Percentiles rank a stretch among this genome's conserved stretches.
These are phyloP conservation scores for Adoxophyes honmai DNA, from an alignment of 1,140 invertebrate genomes.

Conservation along the genomic window DNA sequence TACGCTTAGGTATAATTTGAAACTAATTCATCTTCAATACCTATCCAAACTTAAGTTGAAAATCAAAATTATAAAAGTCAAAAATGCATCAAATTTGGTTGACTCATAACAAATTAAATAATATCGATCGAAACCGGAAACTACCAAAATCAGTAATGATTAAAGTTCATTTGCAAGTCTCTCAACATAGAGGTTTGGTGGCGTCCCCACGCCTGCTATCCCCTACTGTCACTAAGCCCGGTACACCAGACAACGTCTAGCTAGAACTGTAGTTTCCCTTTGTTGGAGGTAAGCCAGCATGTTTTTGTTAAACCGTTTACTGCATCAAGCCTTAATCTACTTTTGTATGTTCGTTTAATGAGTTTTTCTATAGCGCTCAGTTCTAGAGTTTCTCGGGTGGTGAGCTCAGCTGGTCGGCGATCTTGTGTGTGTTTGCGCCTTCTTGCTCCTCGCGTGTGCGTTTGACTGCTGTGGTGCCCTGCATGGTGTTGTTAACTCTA, in stretches of 20 bases:
- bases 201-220: no score
- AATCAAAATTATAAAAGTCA: no score
- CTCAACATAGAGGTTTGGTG: no score
- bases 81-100: no score
- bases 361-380: background rate
- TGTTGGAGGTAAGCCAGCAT: constrained; percentile 16
- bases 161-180: no score
- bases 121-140: no score
- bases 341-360: constrained; percentile 6
- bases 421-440: constrained; percentile 69
- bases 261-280: background rate
- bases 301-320: background rate
- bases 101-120: no score
- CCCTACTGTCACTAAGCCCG: background rate
- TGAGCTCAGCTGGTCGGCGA: constrained; percentile 71
- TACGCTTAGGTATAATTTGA: no score
- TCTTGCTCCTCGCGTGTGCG: constrained; percentile 51
- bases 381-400: constrained; percentile 18
- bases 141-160: no score
- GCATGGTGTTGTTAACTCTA: constrained; percentile 35
- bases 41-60: no score
- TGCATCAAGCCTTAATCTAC: background rate
- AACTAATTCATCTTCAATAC: no score
- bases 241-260: constrained; percentile 4
- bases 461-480: constrained; percentile 54